Evolutionary conservation across 2,113 vertebrate species (phyloP).

Genomic region (Lucifuga dentata): DNA sequence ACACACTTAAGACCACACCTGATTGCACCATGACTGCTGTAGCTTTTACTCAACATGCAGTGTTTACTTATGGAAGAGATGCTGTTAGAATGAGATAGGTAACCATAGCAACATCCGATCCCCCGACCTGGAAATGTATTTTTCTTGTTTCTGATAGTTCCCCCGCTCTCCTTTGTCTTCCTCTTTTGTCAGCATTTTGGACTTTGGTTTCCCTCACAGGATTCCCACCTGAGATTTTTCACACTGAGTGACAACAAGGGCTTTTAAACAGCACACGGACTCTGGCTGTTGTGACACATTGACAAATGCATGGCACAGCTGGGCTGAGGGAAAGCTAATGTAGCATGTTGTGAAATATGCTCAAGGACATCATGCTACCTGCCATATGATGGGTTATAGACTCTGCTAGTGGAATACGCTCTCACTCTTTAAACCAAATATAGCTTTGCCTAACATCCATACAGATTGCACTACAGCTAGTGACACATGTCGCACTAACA

Average conservation of each 20-base stretch:
- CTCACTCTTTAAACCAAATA: constrained; percentile 29
- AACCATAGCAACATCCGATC: constrained; percentile 57
- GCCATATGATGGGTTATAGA: constrained; percentile 42
- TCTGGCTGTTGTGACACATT: constrained; percentile 38
- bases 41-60: constrained; percentile 10
- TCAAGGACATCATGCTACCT: constrained; percentile 56
- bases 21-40: not conserved
- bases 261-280: constrained; percentile 25
- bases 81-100: constrained; percentile 29
- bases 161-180: constrained; percentile 10
- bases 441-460: constrained; percentile 5
- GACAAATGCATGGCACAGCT: constrained; percentile 44
- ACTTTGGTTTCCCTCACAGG: not conserved
- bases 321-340: constrained; percentile 37
- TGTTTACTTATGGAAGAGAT: constrained; percentile 22
- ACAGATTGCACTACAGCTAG: not conserved
- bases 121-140: constrained; percentile 33
- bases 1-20: not conserved
- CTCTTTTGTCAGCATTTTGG: constrained; percentile 2
- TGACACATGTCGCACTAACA: constrained; percentile 27
- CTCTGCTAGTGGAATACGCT: constrained; percentile 27
- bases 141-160: constrained; percentile 14
- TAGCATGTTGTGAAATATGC: constrained; percentile 59
- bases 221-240: constrained; percentile 25
- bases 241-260: constrained; percentile 19